Conservation (phyloP, 2,888 invertebrate species). For the Pyrgus malvae region DNA sequence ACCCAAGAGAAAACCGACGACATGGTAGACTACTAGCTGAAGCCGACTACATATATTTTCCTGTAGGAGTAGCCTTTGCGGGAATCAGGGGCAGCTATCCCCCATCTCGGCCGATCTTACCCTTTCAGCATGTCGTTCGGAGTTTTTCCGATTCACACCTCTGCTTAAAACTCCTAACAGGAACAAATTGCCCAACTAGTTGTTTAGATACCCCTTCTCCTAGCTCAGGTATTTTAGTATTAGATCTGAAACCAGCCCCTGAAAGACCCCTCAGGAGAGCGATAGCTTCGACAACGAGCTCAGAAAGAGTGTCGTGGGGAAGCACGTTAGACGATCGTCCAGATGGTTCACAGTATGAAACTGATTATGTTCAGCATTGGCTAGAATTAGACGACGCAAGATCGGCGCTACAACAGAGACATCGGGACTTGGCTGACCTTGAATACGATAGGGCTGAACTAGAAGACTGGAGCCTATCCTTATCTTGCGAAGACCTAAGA, state of each 20-base stretch:
- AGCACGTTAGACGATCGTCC: constrained; percentile 81
- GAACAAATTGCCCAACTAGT: constrained; percentile 78
- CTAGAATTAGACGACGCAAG: constrained; percentile 87
- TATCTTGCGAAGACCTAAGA: constrained; percentile 86
- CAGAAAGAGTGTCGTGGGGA: constrained; percentile 81
- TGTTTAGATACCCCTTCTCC: constrained; percentile 82
- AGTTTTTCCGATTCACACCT: constrained; percentile 89
- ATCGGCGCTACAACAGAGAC: constrained; percentile 85
- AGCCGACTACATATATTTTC: constrained; percentile 86
- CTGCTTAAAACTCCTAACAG: constrained; percentile 85
- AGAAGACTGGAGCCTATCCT: constrained; percentile 89
- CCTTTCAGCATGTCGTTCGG: constrained; percentile 88
- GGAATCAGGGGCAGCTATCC: constrained; percentile 88
- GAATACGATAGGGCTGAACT: constrained; percentile 89
- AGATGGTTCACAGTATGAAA: constrained; percentile 84
- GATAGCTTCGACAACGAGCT: constrained; percentile 75
- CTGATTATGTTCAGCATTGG: constrained; percentile 90
- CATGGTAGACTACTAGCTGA: constrained; percentile 83
- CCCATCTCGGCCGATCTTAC: constrained; percentile 85
- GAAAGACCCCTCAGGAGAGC: constrained; percentile 83
- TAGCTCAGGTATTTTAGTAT: constrained; percentile 83
- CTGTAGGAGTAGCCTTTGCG: constrained; percentile 83
- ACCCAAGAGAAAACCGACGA: constrained; percentile 71
- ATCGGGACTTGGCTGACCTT: constrained; percentile 85
- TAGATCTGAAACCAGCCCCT: constrained; percentile 81